Evolutionary conservation across 2,797 vertebrate species (phyloP), one percentile per base, ranked within the genome.

Genomic region (Hoplostethus atlanticus): DNA sequence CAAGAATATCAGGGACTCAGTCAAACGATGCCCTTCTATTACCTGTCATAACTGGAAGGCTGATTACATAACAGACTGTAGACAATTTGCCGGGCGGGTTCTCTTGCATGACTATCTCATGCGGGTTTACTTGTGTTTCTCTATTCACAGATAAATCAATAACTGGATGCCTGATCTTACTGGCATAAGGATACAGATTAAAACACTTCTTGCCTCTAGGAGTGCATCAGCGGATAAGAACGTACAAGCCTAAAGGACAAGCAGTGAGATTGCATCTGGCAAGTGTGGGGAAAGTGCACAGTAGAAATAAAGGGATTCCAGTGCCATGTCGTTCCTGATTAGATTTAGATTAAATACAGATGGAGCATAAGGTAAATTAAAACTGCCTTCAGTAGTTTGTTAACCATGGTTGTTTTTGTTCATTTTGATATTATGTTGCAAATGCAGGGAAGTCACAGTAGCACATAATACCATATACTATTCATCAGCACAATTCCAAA

Each of bases 61-160:
- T 34, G 53, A 61, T 86, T 77, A 75, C 68, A 64, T 80, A 84
- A 83, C 59, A 82, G 67, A 71, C 57, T 25, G 47, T 59, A 68
- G 65, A 71, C 51, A 65, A 16, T 70, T 73, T 63, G 7, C 60
- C 64, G 5, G 38, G 13, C 68, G 48, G 63, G 50, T 50, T 69
- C 51, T 67, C 60, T 54, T 64, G 21, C 48, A 65, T 64, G 73
- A 57, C 53, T 8, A 34, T 16, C 57, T 28, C 50, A 12, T 77
- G 54, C 64, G 71, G 70, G 84, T 81, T 86, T 83, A 69, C 28
- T 70, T 69, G 60, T 68, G 54, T 76, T 15, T 3, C 1, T 47
- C 62, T 73, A 47, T 61, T 31, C 46, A 57, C 17, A 5, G 11
- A 28, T 50, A 17, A 77, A 60, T 81, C 78, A 75, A 3, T 4